Base-by-base conservation (phyloP, 2,113 vertebrate genomes). In the Myodes glareolus region DNA sequence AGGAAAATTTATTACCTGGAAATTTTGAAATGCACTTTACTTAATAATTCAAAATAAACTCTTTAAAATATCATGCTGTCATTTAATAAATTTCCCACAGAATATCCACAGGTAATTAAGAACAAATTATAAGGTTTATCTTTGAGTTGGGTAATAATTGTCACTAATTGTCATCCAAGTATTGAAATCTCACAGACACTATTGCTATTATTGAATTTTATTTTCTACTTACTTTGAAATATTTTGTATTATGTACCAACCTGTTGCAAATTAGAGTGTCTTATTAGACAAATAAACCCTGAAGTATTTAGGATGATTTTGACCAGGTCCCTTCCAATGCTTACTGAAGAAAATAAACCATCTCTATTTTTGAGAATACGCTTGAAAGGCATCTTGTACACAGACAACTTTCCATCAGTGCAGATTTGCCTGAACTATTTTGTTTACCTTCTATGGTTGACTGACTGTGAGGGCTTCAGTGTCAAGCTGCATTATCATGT, bases 401-500 rank as follows among this genome's bases (percentile, higher is more conserved):
- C 75, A 88, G 84, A 96, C 92, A 33, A 91, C n/a, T 82, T 97
- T 92, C n/a, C 55, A 42, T 84, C 90, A 76, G 70, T 39, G 45
- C 8, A 68, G 72, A 93, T 78, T 96, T 91, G 5, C 75, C 75
- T 92, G n/a, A 88, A 87, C 70, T 91, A 33, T 81, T 92, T 97
- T 98, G 92, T 97, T 98, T 98, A 94, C 96, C 93, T 98, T 96
- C 87, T 58, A 70, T 25, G 93, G 75, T 63, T 95, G 94, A 1
- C 70, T 96, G 94, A 36, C 96, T 94, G 75, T 25, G 93, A 98
- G 97, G 95, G 27, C 91, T 55, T 96, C 16, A 16, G 5, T 97
- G 98, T 98, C 98, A 98, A 97, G 90, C 27, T 97, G 3, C 91
- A 97, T 98, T 98, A 98, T 65, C 95, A 86, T 91, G 97, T 63